Evolutionary conservation across 2,113 vertebrate species (phyloP), one percentile per base, ranked within the genome.

Genomic region (Semnornis frantzii): DNA sequence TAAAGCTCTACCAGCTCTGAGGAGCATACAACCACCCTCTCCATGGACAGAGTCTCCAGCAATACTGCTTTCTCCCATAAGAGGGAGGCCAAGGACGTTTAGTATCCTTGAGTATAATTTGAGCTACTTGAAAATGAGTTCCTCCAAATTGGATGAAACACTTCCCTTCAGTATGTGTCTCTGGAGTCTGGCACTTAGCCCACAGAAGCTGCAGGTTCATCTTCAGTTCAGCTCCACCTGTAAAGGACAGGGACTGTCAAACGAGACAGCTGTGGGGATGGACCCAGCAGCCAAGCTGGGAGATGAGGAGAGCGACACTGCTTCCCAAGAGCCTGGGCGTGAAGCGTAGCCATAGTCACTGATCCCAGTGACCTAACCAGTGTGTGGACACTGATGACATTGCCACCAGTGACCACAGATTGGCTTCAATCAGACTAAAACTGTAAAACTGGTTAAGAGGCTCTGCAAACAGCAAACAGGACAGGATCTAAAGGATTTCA

Each of bases 61-160:
- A 78, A n/a, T 92, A 59, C 93, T 77, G 24, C 66, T 50, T 85
- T 82, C 82, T 46, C 64, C 93, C 93, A 4, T 77, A 48, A 91
- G 92, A 91, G 92, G 94, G 93, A 91, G 82, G 64, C 90, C 90
- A 27, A 94, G 93, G 87, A 89, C 90, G 30, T 69, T 85, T 15
- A 33, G 39, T 59, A 25, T 12, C 33, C 31, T 9, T 3, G 30
- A 86, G 33, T 1, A 65, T 28, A 46, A 19, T 39, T 30, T 6
- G 30, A 82, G 44, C 39, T 58, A 7, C 37, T 66, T 12, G 46
- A 71, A 74, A 75, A 85, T 72, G 5, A 37, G 15, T 65, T 89
- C 52, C 55, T 82, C 59, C 2, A 0, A 44, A 39, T 44, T 5
- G 24, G 18, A 11, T 34, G 50, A 71, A 92, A 84, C 33, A 5